Conservation (phyloP, 1,140 invertebrate species). For the Drosophila aff. region DNA sequence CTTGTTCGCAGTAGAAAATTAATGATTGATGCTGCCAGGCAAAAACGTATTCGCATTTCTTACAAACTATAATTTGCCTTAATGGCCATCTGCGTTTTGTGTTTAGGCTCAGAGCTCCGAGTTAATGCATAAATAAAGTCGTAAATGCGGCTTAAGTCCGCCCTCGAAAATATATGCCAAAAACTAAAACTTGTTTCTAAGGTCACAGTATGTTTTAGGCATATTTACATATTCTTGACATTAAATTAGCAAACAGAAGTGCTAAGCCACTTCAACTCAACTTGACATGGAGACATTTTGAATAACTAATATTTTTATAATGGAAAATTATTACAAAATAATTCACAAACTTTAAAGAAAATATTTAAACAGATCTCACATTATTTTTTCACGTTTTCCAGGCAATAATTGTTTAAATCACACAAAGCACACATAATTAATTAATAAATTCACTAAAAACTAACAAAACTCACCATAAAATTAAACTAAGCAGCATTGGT, state of each 20-base stretch:
- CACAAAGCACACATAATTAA: background rate
- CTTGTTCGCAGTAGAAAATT: slow-evolving; percentile 34
- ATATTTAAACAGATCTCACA: background rate
- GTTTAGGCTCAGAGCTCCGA: slow-evolving; percentile 37
- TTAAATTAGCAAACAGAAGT: slow-evolving; percentile 7
- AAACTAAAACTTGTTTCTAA: slow-evolving; percentile 28
- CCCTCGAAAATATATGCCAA: slow-evolving; percentile 38
- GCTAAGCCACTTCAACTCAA: too few relatives aligned
- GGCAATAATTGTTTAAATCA: background rate
- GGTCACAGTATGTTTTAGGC: slow-evolving; percentile 9
- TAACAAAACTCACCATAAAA: slow-evolving; percentile 67
- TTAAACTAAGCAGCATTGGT: slow-evolving; percentile 69
- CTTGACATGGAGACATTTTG: background rate
- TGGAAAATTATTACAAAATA: background rate
- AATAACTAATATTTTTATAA: background rate
- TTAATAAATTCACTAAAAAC: background rate
- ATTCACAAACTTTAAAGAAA: background rate
- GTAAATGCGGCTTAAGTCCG: slow-evolving; percentile 30
- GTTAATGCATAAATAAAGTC: slow-evolving; percentile 40
- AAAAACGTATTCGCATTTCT: slow-evolving; percentile 20
- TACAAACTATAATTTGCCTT: slow-evolving; percentile 45
- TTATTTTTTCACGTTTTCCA: background rate
- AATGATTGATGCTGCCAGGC: slow-evolving; percentile 45
- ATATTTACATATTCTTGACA: slow-evolving; percentile 32
- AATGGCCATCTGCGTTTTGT: slow-evolving; percentile 33